A percentile compares a stretch with the other conserved stretches of the same genome.
Evolutionary conservation across 2,888 invertebrate species (phyloP).

Genomic region (Drosophila eohydei): DNA sequence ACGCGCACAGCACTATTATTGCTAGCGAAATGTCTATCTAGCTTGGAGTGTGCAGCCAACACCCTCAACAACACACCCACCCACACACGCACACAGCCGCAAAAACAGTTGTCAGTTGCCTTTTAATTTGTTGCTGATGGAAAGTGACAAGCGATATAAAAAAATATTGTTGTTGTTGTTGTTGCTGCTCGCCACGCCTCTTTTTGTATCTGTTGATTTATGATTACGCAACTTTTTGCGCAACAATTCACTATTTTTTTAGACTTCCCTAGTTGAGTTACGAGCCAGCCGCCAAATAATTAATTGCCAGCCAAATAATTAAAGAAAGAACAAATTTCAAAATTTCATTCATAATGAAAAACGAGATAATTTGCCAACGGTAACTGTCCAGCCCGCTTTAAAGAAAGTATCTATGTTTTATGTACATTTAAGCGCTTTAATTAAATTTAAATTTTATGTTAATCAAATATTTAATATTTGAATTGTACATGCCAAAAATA

Average conservation of each 20-base stretch:
- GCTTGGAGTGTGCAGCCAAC: not conserved
- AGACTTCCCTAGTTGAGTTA: constrained; percentile 55
- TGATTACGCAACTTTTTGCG: constrained; percentile 56
- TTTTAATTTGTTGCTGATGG: constrained; percentile 65
- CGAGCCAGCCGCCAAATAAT: constrained; percentile 38
- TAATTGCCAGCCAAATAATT: constrained; percentile 52
- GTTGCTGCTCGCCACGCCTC: constrained; percentile 28
- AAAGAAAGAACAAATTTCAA: constrained; percentile 13
- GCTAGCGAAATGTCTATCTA: constrained; percentile 23
- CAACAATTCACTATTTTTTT: constrained; percentile 24
- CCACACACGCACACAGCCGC: not conserved
- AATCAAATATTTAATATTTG: too few species aligned
- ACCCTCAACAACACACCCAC: constrained; percentile 10
- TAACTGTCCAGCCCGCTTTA: not conserved
- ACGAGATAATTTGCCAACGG: constrained; percentile 39
- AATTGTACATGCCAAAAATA: too few species aligned
- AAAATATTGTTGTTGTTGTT: constrained; percentile 2
- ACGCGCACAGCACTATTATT: constrained; percentile 47
- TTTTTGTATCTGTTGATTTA: constrained; percentile 61
- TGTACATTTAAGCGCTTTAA: too few species aligned
- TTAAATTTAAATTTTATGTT: too few species aligned
- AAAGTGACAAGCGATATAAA: constrained; percentile 50
- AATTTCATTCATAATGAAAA: constrained; percentile 39
- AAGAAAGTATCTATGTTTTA: too few species aligned
- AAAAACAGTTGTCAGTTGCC: constrained; percentile 27